Percentiles rank a stretch among this genome's conserved stretches.
Conservation (phyloP, 2,888 invertebrate genomes). For the Gandaritis pyraliata region DNA sequence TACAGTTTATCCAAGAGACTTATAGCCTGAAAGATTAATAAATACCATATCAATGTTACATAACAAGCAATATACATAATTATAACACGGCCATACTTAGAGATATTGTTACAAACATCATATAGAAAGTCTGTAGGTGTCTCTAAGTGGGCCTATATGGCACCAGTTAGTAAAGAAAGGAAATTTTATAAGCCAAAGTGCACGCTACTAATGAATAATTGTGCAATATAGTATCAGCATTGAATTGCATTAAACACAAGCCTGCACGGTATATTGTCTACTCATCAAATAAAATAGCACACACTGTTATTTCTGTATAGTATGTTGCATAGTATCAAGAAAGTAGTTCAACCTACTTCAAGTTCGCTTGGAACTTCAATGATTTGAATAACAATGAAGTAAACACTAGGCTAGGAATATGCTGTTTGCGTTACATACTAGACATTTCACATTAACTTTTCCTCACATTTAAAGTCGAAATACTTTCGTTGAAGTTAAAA, state of each 20-base stretch:
- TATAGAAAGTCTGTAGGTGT: neutral
- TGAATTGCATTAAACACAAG: slow-evolving; percentile 4
- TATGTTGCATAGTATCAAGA: neutral
- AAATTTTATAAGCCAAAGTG: slow-evolving; percentile 32
- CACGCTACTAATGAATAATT: slow-evolving; percentile 12
- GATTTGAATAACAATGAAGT: slow-evolving; percentile 37
- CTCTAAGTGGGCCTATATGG: slow-evolving; percentile 20
- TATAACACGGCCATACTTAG: slow-evolving; percentile 17
- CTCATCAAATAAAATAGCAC: slow-evolving; percentile 17
- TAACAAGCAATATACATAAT: slow-evolving; percentile 44
- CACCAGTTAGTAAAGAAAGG: slow-evolving; percentile 40
- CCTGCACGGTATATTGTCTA: slow-evolving; percentile 5
- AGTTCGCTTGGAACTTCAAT: slow-evolving; percentile 16
- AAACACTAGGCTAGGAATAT: slow-evolving; percentile 20
- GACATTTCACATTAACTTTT: neutral
- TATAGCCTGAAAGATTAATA: slow-evolving; percentile 84
- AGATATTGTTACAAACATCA: neutral
- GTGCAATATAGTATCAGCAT: slow-evolving; percentile 26
- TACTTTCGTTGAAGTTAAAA: neutral
- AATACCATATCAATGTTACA: slow-evolving; percentile 69
- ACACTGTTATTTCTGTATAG: slow-evolving; percentile 4
- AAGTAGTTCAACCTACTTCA: slow-evolving; percentile 18
- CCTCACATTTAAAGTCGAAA: neutral
- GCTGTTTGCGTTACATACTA: neutral
- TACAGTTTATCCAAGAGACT: slow-evolving; percentile 88